phyloP scores from a whole-genome alignment of 2,888 invertebrate species.

The Zaprionus bogoriensis region DNA sequence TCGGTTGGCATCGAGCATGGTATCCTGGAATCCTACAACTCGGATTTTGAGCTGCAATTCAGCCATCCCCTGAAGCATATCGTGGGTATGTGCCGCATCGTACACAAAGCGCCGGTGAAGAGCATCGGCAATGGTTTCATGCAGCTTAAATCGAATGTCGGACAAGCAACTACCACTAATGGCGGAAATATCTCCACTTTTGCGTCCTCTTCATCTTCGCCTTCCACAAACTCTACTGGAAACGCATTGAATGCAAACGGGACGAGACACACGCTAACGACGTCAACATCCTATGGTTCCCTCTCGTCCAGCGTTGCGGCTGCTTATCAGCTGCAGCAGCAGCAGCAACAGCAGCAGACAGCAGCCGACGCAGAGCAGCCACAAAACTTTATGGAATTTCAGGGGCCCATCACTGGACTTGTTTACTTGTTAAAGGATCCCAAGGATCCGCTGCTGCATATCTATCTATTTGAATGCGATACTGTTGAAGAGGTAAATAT shows the following conservation, averaged over 20 bases:
- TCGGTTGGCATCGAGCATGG: slow-evolving; percentile 89
- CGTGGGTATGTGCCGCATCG: slow-evolving; percentile 83
- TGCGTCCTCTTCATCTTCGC: slow-evolving; percentile 10
- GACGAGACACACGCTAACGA: slow-evolving; percentile 70
- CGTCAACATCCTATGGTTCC: slow-evolving; percentile 80
- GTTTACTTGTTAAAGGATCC: slow-evolving; percentile 90
- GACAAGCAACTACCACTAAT: slow-evolving; percentile 11
- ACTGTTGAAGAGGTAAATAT: slow-evolving; percentile 88
- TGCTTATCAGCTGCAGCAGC: slow-evolving; percentile 68
- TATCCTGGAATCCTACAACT: slow-evolving; percentile 87
- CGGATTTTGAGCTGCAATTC: slow-evolving; percentile 88
- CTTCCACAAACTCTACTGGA: slow-evolving; percentile 18
- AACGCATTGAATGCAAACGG: slow-evolving; percentile 56
- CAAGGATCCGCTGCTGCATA: slow-evolving; percentile 88
- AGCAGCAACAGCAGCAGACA: slow-evolving; percentile 34
- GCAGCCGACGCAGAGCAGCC: slow-evolving; percentile 55
- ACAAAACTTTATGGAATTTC: slow-evolving; percentile 83
- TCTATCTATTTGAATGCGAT: slow-evolving; percentile 88
- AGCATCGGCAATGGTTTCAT: slow-evolving; percentile 79
- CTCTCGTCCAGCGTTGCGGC: slow-evolving; percentile 77
- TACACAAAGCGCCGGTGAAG: slow-evolving; percentile 79
- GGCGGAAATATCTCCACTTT: slow-evolving; percentile 3
- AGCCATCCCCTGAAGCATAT: slow-evolving; percentile 87
- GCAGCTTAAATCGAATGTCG: slow-evolving; percentile 73
- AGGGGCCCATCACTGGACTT: slow-evolving; percentile 86